Base-by-base conservation (phyloP, 2,888 invertebrate species). In the Tenthredo distinguenda region DNA sequence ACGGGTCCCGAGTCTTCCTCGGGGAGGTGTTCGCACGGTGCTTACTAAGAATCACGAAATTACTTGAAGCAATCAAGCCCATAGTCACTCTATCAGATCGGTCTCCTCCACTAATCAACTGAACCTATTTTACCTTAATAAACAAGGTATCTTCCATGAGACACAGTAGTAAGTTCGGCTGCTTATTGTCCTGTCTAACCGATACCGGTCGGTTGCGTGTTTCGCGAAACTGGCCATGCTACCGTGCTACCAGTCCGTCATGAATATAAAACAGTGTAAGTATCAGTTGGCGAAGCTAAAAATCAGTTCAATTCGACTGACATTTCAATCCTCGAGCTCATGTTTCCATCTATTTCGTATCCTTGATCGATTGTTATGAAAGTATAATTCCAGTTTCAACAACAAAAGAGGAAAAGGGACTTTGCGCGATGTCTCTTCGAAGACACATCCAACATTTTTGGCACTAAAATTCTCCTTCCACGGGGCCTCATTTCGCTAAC, bases 1-100 rank as follows among this genome's bases (percentile, higher is more conserved):
- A 76, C 37, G 71, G 37, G 71, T 37, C 71, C 71, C 18, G 71
- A 71, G 18, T 71, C 18, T 18, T 71, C 71, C 71, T 34, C 71
- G 37, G 71, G 71, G 37, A 71, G 34, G 37, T 71, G 6, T 71
- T 37, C 71, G 7, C 18, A 5, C 7, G 4, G 65, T 34, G 9
- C n/a, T 71, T 37, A 26, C 18, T 26, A 9, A 37, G 71, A 71
- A 34, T 71, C 71, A 34, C 34, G 71, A 71, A 37, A 37, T 71
- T 37, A 71, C 71, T 34, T 34, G 18, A 71, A 72, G 43, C 37
- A 43, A 72, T 40, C 43, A 37, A 72, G 43, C 21, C 21, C 21
- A 43, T 40, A 72, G 21, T 72, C 72, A 18, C 68, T 12, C 18
- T 34, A 68, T 34, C 68, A 68, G 18, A 34, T 68, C 34, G 6